phyloP scores from a whole-genome alignment of 2,888 invertebrate species.

The Spodoptera littoralis region DNA sequence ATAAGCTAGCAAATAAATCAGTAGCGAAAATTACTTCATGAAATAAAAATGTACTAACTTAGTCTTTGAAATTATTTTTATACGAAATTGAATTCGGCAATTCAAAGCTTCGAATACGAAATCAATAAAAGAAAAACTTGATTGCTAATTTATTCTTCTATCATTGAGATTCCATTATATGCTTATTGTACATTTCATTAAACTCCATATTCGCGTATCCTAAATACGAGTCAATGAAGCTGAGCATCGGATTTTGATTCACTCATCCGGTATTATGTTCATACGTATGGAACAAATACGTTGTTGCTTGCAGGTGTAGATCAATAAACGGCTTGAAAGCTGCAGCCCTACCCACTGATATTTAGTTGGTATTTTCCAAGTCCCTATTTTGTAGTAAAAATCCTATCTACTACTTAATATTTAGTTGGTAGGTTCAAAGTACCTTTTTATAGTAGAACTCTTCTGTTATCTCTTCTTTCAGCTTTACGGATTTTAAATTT shows the following conservation, averaged over 20 bases:
- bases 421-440: too few species aligned
- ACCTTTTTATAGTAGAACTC: too few species aligned
- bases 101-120: constrained; percentile 11
- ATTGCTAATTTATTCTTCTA: constrained; percentile 17
- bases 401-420: too few species aligned
- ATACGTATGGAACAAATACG: constrained; percentile 40
- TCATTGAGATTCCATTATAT: constrained; percentile 5
- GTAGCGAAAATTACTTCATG: too few species aligned
- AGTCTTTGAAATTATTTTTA: too few species aligned
- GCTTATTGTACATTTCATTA: constrained; percentile 17
- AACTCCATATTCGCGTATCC: constrained; percentile 8
- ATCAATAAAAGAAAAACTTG: constrained; percentile 17
- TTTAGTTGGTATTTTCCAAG: constrained; percentile 3
- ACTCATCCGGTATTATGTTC: constrained; percentile 32
- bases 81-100: background rate
- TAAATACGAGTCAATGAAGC: constrained; percentile 18
- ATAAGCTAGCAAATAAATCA: too few species aligned
- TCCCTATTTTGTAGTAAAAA: too few species aligned
- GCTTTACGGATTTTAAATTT: too few species aligned
- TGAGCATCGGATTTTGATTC: constrained; percentile 31
- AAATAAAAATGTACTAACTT: too few species aligned
- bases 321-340: constrained; percentile 28
- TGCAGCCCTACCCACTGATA: constrained; percentile 4
- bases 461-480: too few species aligned
- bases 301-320: constrained; percentile 30